phyloP scores from a whole-genome alignment of 2,797 vertebrate genomes.

The Pipistrellus kuhlii region DNA sequence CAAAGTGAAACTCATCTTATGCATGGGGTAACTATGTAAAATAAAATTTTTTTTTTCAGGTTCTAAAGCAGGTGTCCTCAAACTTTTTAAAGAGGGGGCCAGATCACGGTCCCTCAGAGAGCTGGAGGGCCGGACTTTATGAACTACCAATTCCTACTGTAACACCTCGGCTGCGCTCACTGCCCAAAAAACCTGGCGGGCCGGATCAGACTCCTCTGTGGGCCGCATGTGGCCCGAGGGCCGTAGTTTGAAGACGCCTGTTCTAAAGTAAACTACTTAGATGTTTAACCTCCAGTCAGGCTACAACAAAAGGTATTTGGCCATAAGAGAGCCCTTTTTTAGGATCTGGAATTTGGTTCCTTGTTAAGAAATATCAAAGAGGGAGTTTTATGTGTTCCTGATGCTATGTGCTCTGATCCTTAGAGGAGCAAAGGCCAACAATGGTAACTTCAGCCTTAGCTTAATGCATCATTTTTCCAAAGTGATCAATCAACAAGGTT shows the following conservation, averaged over 20 bases:
- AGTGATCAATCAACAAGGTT: neutral
- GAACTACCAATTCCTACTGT: no score
- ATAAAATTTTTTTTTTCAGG: neutral
- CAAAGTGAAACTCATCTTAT: neutral
- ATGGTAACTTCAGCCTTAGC: neutral
- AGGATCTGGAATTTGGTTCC: neutral
- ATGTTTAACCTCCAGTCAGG: neutral
- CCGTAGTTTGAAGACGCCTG: no score
- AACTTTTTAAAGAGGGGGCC: no score
- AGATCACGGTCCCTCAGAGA: no score
- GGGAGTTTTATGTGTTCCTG: neutral
- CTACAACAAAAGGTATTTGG: neutral
- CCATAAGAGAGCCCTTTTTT: neutral
- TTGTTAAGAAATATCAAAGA: neutral
- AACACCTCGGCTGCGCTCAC: no score
- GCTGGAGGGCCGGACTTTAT: no score
- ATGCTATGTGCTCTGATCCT: neutral
- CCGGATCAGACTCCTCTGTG: no score
- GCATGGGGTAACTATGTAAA: neutral
- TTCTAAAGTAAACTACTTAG: constrained; percentile 39
- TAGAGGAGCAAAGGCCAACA: neutral
- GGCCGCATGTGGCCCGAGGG: no score
- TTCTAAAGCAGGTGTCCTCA: no score
- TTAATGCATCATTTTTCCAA: constrained; percentile 15
- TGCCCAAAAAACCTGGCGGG: no score